These are phyloP conservation scores for Neuroterus valhalla DNA, from an alignment of 1,140 invertebrate species.

Conservation along the genomic window DNA sequence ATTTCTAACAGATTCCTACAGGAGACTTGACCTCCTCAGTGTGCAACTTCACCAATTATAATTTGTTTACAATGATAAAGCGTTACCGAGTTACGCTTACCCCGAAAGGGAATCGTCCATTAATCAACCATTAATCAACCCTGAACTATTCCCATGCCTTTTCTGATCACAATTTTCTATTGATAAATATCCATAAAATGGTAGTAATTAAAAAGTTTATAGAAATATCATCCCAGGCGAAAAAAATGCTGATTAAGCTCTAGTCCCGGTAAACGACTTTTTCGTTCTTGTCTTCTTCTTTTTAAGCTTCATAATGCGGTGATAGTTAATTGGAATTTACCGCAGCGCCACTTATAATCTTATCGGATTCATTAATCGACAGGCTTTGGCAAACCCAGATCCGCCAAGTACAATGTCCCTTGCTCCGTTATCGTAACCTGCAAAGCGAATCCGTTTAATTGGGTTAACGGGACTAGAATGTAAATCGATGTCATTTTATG, in stretches of 20 bases:
- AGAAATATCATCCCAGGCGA: neutral
- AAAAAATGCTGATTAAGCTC: conserved; percentile 1
- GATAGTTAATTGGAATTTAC: conserved; percentile 30
- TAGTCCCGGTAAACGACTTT: conserved; percentile 25
- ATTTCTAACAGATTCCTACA: too few relatives aligned
- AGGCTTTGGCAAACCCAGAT: conserved; percentile 24
- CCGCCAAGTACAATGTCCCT: conserved; percentile 29
- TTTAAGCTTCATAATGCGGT: conserved; percentile 25
- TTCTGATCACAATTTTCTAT: too few relatives aligned
- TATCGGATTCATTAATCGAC: conserved; percentile 31
- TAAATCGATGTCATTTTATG: conserved; percentile 30
- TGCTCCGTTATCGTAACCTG: conserved; percentile 29
- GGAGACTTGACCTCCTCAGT: too few relatives aligned
- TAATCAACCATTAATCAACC: too few relatives aligned
- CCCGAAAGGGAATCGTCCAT: too few relatives aligned
- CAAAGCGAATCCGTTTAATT: conserved; percentile 27
- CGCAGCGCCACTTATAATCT: conserved; percentile 29
- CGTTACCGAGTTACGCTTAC: too few relatives aligned
- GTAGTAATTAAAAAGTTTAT: too few relatives aligned
- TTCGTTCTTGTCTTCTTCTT: conserved; percentile 8
- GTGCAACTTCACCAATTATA: too few relatives aligned
- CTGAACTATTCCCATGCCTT: too few relatives aligned
- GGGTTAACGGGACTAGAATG: conserved; percentile 29
- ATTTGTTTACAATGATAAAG: too few relatives aligned
- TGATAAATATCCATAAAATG: too few relatives aligned